Base-by-base conservation (phyloP, 2,113 vertebrate genomes). In the Oreochromis tanganicae region DNA sequence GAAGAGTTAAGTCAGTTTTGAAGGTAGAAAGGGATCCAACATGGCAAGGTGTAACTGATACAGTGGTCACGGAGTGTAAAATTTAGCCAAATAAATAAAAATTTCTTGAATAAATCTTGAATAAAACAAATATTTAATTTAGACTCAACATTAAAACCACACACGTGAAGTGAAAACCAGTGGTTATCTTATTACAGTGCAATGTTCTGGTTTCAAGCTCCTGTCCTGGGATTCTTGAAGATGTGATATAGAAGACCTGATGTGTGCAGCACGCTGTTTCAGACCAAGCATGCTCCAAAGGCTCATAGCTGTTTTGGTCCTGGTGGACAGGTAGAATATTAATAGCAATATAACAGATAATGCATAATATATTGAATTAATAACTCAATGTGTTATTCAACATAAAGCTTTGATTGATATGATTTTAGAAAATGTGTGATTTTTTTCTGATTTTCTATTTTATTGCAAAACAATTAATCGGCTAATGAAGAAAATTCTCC, bases 21-120 rank as follows among this genome's bases (percentile, higher is more conserved):
- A 48, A 48, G 9, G 5, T 10, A 73, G 41, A 73, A 3, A 0
- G 5, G 14, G 68, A 48, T 73, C 68, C 21, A 29, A 73, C 21
- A 27, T 29, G 21, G 41, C 68, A 73, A 17, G 0, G 41, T 46
- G 41, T 0, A 73, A n/a, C 10, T n/a, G 4, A 38, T 8, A 38
- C 34, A 66, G 19, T 5, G 12, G 34, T 66, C 6, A n/a, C 4
- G 0, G 17, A 66, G 9, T 66, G 34, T 38, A 66, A 21, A 66
- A 38, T 66, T 38, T 1, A 66, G 19, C n/a, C 5, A 4, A 66
- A 66, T 14, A 0, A 75, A 48, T 17, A 7, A 32, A 32, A 48
- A 0, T 10, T 48, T 48, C 43, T 75, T 50, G 71, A 48, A 11
- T 29, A 75, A 75, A 48, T 11, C 68, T 29, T 11, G 41, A 48